phyloP scores from a whole-genome alignment of 2,113 vertebrate genomes.

The Tympanuchus pallidicinctus region DNA sequence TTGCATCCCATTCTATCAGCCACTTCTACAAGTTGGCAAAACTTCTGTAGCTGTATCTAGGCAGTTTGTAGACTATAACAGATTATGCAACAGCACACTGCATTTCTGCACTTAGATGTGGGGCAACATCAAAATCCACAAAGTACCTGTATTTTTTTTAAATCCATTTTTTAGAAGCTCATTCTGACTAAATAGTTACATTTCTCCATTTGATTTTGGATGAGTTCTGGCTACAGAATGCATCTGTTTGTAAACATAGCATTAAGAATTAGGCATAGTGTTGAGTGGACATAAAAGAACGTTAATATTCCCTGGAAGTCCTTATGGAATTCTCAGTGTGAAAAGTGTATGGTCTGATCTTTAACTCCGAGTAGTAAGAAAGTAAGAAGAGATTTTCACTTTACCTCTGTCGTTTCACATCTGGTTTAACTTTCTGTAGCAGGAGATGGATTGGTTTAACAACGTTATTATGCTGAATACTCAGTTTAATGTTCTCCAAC shows the following conservation, averaged over 20 bases:
- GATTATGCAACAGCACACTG: neutral
- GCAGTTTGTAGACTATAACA: neutral
- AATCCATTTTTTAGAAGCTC: neutral
- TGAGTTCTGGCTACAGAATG: neutral
- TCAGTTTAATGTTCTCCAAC: constrained; percentile 88
- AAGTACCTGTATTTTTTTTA: neutral
- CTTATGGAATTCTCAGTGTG: neutral
- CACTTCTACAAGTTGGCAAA: neutral
- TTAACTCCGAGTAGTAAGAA: neutral
- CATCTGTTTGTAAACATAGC: neutral
- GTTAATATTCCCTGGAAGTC: accelerated
- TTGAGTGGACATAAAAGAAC: neutral
- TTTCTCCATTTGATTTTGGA: neutral
- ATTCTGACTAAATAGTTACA: neutral
- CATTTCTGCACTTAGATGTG: neutral
- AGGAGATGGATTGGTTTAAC: constrained; percentile 90
- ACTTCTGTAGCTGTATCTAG: neutral
- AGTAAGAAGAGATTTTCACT: neutral
- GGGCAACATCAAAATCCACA: neutral
- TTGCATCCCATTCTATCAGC: neutral
- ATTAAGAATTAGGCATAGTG: neutral
- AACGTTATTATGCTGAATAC: constrained; percentile 93
- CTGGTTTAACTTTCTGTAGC: constrained; percentile 79
- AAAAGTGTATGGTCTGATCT: neutral
- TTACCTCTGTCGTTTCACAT: constrained; percentile 90